Conservation (phyloP, 2,888 invertebrate species). For the Pharmacophagus antenor region DNA sequence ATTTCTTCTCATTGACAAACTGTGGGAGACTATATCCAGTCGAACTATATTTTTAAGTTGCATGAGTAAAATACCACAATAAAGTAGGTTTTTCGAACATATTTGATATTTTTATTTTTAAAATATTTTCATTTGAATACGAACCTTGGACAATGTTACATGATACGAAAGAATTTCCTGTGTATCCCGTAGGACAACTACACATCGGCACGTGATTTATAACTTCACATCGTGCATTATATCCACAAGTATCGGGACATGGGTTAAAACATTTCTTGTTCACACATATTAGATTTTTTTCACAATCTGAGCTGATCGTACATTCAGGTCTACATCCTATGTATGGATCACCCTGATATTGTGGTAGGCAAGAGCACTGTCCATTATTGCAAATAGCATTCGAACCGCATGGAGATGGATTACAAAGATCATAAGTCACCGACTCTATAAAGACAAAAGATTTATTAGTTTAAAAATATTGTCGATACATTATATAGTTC, state of each 20-base stretch:
- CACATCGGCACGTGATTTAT: slow-evolving; percentile 90
- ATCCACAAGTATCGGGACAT: slow-evolving; percentile 89
- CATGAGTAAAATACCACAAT: too few species aligned
- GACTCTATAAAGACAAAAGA: slow-evolving; percentile 43
- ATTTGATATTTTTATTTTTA: too few species aligned
- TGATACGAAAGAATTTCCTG: slow-evolving; percentile 88
- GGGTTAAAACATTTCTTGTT: slow-evolving; percentile 89
- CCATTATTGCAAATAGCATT: slow-evolving; percentile 87
- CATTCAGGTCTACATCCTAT: slow-evolving; percentile 90
- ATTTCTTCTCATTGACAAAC: too few species aligned
- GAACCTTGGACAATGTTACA: slow-evolving; percentile 82
- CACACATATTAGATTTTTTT: slow-evolving; percentile 84
- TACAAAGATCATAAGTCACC: slow-evolving; percentile 79
- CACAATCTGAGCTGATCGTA: slow-evolving; percentile 87
- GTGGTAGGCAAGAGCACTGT: slow-evolving; percentile 85
- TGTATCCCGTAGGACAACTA: slow-evolving; percentile 84
- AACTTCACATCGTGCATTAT: slow-evolving; percentile 87
- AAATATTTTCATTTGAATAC: slow-evolving; percentile 11
- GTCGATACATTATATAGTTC: background rate
- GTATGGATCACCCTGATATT: slow-evolving; percentile 89
- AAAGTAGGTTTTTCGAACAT: too few species aligned
- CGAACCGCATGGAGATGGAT: slow-evolving; percentile 85
- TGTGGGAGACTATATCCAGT: too few species aligned
- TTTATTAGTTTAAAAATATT: background rate
- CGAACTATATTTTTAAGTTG: too few species aligned